Conservation (phyloP, 2,888 invertebrate species). For the Dioctria linearis region DNA sequence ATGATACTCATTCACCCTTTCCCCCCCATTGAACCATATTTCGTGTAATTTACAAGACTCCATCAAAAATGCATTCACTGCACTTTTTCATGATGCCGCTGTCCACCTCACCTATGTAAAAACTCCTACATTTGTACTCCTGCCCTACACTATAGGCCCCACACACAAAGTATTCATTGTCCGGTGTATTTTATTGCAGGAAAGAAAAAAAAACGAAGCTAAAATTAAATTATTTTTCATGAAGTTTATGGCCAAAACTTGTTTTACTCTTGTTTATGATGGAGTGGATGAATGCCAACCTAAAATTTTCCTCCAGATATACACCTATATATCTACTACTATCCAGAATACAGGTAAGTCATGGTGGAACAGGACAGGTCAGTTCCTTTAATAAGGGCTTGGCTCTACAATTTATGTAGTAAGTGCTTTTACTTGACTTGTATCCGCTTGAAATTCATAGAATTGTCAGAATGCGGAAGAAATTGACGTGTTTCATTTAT, state of each 20-base stretch:
- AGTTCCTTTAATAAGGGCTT: not conserved
- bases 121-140: slow-evolving; percentile 21
- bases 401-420: not conserved
- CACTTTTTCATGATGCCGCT: slow-evolving; percentile 8
- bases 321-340: not conserved
- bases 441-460: not conserved
- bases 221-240: slow-evolving; percentile 2
- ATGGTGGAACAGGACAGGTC: not conserved
- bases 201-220: not conserved
- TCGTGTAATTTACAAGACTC: slow-evolving; percentile 3
- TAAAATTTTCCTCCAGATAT: not conserved
- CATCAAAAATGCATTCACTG: slow-evolving; percentile 8
- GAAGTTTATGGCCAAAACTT: slow-evolving; percentile 32
- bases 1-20: slow-evolving; percentile 9
- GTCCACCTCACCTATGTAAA: not conserved
- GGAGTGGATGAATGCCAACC: not conserved
- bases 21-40: slow-evolving; percentile 8
- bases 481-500: not conserved
- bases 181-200: not conserved
- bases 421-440: not conserved
- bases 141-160: slow-evolving; percentile 11
- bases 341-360: not conserved
- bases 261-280: slow-evolving; percentile 33
- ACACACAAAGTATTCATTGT: slow-evolving; percentile 31
- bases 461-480: not conserved